These are phyloP conservation scores for Leptopilina syphax DNA, from an alignment of 2,888 invertebrate species.

Conservation along the genomic window DNA sequence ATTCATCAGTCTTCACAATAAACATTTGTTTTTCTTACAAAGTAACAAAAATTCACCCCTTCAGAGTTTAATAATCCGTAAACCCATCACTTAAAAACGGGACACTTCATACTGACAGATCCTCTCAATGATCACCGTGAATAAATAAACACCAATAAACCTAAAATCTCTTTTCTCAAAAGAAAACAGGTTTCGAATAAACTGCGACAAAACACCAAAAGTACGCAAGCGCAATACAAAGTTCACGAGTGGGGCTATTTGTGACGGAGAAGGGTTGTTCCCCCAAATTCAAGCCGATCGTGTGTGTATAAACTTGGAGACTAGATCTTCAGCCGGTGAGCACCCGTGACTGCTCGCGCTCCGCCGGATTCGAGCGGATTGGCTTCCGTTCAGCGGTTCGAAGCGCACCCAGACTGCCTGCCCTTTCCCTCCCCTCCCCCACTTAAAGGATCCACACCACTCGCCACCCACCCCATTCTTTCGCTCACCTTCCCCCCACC, in stretches of 20 bases:
- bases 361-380: constrained; percentile 76
- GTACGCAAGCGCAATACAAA: constrained; percentile 33
- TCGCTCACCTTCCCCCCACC: constrained; percentile 53
- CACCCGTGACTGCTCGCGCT: constrained; percentile 71
- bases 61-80: constrained; percentile 23
- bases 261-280: constrained; percentile 27
- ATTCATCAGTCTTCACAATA: too few species aligned
- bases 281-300: constrained; percentile 17
- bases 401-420: constrained; percentile 75
- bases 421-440: constrained; percentile 65
- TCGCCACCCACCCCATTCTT: constrained; percentile 56
- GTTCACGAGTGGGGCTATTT: constrained; percentile 11
- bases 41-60: not conserved
- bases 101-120: not conserved
- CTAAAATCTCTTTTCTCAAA: not conserved
- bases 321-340: constrained; percentile 49
- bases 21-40: constrained; percentile 31
- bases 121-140: not conserved
- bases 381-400: constrained; percentile 74
- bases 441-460: constrained; percentile 49
- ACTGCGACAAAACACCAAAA: not conserved
- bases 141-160: not conserved
- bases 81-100: not conserved
- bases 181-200: not conserved
- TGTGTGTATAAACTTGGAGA: not conserved